Evolutionary conservation across 1,140 invertebrate species (phyloP), one percentile per base, ranked within the genome.

Genomic region (Zophobas morio): DNA sequence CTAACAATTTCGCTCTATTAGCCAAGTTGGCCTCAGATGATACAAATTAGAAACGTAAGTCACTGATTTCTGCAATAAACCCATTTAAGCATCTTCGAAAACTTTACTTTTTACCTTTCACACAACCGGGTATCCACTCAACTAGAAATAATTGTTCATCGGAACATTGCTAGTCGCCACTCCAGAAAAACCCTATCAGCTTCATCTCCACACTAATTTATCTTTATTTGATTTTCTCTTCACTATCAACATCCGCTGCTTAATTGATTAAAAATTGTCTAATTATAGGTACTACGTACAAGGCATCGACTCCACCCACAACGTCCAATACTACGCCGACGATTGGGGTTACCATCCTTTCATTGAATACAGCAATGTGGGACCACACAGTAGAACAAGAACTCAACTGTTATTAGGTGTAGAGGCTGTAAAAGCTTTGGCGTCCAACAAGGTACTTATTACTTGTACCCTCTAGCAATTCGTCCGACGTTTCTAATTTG

Each of bases 341-440:
- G 89, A 89, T 80, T 90, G 88, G 88, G 90, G 91, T 37, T 91
- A 91, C 84, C 90, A 92, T 86, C 90, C 91, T 20, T 85, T 90
- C 1, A 88, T 90, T 33, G 88, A 89, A 72, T 90, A 91, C 79
- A 88, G 86, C 76, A 82, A 83, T 57, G 77, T 82, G n/a, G 82
- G 86, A 54, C 84, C 86, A n/a, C 84, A 87, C 71, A 85, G 86
- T 80, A 78, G 84, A 74, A 82, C 85, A 6, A 88, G 81, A 75
- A 86, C 85, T 47, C 87, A 84, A 76, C 88, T 92, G 57, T 89
- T 90, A 1, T 81, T 91, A 0, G 91, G 90, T 6, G 87, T 89
- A 78, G 87, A 88, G 77, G 90, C 90, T 20, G 84, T 90, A 0
- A 74, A 74, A 60, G 71, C 71, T 73, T 32, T 57, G 37, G 72